These are phyloP conservation scores for Stenopsyche tienmushanensis DNA, from an alignment of 1,140 invertebrate genomes.

Conservation along the genomic window DNA sequence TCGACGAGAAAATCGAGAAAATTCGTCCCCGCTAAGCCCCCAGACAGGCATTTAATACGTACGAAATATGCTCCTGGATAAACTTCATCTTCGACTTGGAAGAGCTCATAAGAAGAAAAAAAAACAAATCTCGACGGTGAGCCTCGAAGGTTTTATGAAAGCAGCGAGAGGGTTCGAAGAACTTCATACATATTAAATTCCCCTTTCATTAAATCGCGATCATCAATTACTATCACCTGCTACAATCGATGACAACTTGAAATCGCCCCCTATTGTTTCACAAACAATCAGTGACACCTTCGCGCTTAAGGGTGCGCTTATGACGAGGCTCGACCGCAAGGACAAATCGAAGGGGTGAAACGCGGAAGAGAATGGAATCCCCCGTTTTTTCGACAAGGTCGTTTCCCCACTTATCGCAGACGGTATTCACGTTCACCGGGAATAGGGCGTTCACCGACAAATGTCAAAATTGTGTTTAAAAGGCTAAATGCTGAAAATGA, in stretches of 20 bases:
- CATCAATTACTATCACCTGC: conserved; percentile 18
- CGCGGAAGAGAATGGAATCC: conserved; percentile 9
- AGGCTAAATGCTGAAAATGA: no score
- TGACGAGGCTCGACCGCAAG: background rate
- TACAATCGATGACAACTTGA: conserved; percentile 21
- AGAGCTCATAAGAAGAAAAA: no score
- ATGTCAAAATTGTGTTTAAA: no score
- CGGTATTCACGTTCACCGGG: background rate
- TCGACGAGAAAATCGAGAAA: background rate
- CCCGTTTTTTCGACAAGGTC: conserved; percentile 18
- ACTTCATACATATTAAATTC: background rate
- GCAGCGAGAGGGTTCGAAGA: background rate
- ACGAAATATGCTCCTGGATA: no score
- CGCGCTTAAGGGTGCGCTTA: background rate
- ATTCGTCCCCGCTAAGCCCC: no score
- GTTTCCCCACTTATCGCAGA: conserved; percentile 7
- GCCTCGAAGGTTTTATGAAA: background rate
- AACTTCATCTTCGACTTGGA: no score
- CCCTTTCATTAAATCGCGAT: background rate
- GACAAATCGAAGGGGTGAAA: conserved; percentile 3
- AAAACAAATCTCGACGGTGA: no score
- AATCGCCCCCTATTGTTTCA: conserved; percentile 24
- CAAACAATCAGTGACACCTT: conserved; percentile 18
- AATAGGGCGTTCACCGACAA: background rate
- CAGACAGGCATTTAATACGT: no score